These are phyloP conservation scores for Lutjanus erythropterus DNA, from an alignment of 2,113 vertebrate genomes.

Conservation along the genomic window DNA sequence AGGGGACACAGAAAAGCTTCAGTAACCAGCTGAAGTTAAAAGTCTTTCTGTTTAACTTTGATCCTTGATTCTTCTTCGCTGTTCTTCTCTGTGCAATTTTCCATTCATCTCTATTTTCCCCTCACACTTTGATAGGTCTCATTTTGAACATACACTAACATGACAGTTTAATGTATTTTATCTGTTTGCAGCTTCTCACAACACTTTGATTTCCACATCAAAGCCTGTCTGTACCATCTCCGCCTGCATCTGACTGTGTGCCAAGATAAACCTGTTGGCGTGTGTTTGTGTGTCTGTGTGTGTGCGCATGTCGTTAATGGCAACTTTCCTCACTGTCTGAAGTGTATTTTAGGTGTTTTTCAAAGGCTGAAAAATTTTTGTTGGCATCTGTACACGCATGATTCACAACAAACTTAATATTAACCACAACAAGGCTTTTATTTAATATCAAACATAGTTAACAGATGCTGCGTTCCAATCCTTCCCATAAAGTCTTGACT, in stretches of 20 bases:
- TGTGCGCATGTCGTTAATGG: not conserved
- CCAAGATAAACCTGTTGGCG: slow-evolving; percentile 39
- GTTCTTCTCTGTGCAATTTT: not conserved
- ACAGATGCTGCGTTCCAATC: slow-evolving; percentile 14
- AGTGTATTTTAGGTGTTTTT: slow-evolving; percentile 4
- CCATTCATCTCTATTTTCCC: slow-evolving; percentile 17
- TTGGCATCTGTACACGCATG: slow-evolving; percentile 5
- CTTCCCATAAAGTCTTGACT: slow-evolving; percentile 5
- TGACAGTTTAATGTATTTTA: slow-evolving; percentile 60
- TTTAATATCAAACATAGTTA: not conserved
- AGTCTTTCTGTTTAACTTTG: slow-evolving; percentile 7
- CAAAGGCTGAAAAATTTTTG: not conserved
- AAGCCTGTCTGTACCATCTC: slow-evolving; percentile 50
- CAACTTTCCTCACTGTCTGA: not conserved
- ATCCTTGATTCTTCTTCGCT: not conserved
- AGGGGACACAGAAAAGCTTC: not conserved
- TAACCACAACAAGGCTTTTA: not conserved
- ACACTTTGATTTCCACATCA: slow-evolving; percentile 68
- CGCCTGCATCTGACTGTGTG: slow-evolving; percentile 50
- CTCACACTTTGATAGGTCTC: slow-evolving; percentile 20
- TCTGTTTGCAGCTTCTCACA: slow-evolving; percentile 48
- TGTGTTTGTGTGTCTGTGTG: slow-evolving; percentile 5
- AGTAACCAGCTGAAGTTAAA: too few relatives aligned
- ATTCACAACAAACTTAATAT: slow-evolving; percentile 33
- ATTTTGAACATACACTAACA: slow-evolving; percentile 31